Base-by-base conservation (phyloP, 2,113 vertebrate genomes). In the Phrynosoma platyrhinos region DNA sequence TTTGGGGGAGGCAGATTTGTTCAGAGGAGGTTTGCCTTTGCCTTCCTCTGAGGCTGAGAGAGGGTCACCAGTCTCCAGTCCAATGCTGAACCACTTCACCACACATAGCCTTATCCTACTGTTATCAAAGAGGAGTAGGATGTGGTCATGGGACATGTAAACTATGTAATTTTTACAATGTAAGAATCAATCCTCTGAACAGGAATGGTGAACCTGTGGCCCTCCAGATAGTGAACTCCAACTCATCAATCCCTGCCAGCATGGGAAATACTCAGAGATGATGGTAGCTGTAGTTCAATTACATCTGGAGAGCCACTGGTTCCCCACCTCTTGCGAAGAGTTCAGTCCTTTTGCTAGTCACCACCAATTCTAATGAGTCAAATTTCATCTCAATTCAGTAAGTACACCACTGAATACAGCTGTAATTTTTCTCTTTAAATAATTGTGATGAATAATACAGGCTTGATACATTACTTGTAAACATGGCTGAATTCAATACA, bases 401-500 rank as follows among this genome's bases (percentile, higher is more conserved):
- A 83, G 68, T 32, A 21, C 40, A 14, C 14, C n/a, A 78, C 25
- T 74, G 69, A 84, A 84, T 36, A 36, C 10, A 84, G n/a, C 6
- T 13, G 30, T 58, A 23, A 10, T 9, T 69, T 18, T 85, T 25
- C 32, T 14, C 9, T 86, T 86, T 68, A 20, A 23, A 32, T 40
- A 52, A 79, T 53, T 52, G 62, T 69, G 62, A 77, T 66, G 36
- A 82, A 66, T 42, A 66, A 66, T 36, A 58, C 7, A 55, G 53
- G 36, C 23, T 30, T 68, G 23, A 47, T 27, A 10, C 23, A 10
- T 68, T 68, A 25, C 62, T 68, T 42, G 36, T 81, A 81, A 68
- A 82, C 74, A 86, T 36, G 10, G 30, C 62, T 79, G 84, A 52
- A 86, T 68, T 86, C 62, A 86, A 23, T 52, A 69, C 9, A 16